Conservation (phyloP, 2,888 invertebrate species). For the Mythimna ferrago region DNA sequence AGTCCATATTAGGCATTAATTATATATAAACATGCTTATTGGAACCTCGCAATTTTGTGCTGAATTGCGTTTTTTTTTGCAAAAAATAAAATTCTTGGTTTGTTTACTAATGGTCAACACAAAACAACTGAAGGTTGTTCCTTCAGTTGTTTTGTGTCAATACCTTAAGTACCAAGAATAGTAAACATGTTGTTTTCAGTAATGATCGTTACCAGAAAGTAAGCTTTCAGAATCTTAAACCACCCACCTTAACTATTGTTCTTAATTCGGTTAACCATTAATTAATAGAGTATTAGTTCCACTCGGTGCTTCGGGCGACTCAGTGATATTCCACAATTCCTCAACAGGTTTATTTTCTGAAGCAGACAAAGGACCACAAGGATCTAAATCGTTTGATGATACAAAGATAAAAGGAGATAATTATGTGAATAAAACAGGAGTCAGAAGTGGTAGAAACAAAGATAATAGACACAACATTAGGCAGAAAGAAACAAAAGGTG, state of each 20-base stretch:
- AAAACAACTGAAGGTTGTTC: not conserved
- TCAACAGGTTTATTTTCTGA: not conserved
- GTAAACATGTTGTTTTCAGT: conserved; percentile 13
- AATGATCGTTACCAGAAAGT: conserved; percentile 4
- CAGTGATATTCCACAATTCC: not conserved
- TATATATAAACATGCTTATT: conserved; percentile 11
- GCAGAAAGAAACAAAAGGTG: not conserved
- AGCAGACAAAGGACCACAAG: not conserved
- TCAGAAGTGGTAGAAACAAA: not conserved
- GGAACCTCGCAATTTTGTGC: not conserved
- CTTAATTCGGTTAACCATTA: not conserved
- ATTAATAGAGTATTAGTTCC: conserved; percentile 4
- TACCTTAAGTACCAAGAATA: not conserved
- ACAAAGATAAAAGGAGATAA: not conserved
- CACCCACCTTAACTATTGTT: not conserved
- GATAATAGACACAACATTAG: not conserved
- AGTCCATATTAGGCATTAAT: no score
- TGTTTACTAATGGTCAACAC: conserved; percentile 34
- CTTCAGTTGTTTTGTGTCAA: no score
- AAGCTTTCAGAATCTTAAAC: conserved; percentile 6
- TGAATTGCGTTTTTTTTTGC: not conserved
- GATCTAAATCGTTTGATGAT: not conserved
- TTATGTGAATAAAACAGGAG: not conserved
- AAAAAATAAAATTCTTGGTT: conserved; percentile 1
- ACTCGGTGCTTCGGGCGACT: not conserved